Percentiles rank a stretch among this genome's conserved stretches.
Evolutionary conservation across 1,140 invertebrate species (phyloP).

Genomic region (Nasonia giraulti): DNA sequence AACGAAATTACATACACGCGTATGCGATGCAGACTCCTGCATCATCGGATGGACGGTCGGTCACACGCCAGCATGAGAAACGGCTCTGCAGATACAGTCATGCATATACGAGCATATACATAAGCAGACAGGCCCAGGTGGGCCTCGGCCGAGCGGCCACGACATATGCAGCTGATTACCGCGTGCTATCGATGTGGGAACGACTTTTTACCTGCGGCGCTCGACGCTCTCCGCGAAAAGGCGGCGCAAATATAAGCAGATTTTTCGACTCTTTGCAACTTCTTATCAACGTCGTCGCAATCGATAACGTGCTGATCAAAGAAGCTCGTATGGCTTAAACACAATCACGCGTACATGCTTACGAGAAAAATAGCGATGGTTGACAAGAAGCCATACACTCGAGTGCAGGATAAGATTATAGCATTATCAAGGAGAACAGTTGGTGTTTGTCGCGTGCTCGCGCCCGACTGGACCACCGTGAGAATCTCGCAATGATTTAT

Average conservation of each 20-base stretch:
- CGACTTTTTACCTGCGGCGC: background rate
- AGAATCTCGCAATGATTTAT: conserved; percentile 70
- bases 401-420: background rate
- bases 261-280: background rate
- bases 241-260: background rate
- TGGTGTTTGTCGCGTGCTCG: conserved; percentile 13
- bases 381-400: no score
- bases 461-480: conserved; percentile 63
- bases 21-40: conserved; percentile 28
- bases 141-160: conserved; percentile 56
- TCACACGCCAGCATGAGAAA: conserved; percentile 62
- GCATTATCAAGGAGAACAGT: conserved; percentile 48
- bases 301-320: no score
- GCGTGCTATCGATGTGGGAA: conserved; percentile 69
- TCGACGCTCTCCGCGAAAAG: background rate
- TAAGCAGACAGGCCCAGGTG: conserved; percentile 63
- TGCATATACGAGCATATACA: background rate
- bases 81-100: conserved; percentile 53
- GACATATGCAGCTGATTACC: conserved; percentile 69
- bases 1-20: conserved; percentile 53
- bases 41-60: conserved; percentile 52
- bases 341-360: background rate
- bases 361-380: no score
- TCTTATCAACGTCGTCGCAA: no score
- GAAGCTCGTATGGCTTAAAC: background rate